Evolutionary conservation across 2,113 vertebrate genomes (phyloP), one percentile per base, ranked within the genome.

Genomic region (Eudyptes chrysolophus): DNA sequence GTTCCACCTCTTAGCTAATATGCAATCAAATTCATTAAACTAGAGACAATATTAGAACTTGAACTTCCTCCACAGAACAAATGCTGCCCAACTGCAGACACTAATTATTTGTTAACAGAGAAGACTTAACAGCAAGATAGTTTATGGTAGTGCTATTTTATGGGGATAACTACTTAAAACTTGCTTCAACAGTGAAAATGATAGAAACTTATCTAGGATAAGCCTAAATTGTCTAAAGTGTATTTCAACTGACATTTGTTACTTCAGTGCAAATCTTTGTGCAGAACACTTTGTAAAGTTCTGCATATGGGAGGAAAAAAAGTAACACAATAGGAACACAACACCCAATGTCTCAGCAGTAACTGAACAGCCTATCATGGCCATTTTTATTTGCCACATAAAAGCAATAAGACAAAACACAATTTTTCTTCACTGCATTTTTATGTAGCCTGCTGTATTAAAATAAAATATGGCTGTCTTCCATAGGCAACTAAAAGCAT

Each of bases 381-480:
- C 29, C 61, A 48, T 72, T 89, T 82, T 68, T 48, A 91, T 44
- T 82, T 89, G 61, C 52, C 84, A 72, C 72, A 92, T 48, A 89
- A 70, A 92, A 89, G 30, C n/a, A 91, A 0, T n/a, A 90, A 1
- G 34, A 87, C 51, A 93, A 82, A 92, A 27, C 49, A n/a, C 26
- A 27, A 16, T 68, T 93, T 87, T 87, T 87, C 52, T 87, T 82
- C 36, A 71, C 34, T 69, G 52, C 42, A 69, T 79, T 89, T 89
- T 94, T 64, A 87, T 82, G 65, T 72, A 48, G 69, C 77, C 77
- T 82, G 8, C 32, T 93, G 57, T 76, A 84, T 8, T 94, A 87
- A 96, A 96, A 93, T n/a, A 86, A 95, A 89, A 83, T 65, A 90
- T 16, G 30, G 61, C 78, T 83, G 34, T 34, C 51, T 90, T 94